Base-by-base conservation (phyloP, 35 echinoderm and acorn worm species). In the Strongylocentrotus purpuratus region DNA sequence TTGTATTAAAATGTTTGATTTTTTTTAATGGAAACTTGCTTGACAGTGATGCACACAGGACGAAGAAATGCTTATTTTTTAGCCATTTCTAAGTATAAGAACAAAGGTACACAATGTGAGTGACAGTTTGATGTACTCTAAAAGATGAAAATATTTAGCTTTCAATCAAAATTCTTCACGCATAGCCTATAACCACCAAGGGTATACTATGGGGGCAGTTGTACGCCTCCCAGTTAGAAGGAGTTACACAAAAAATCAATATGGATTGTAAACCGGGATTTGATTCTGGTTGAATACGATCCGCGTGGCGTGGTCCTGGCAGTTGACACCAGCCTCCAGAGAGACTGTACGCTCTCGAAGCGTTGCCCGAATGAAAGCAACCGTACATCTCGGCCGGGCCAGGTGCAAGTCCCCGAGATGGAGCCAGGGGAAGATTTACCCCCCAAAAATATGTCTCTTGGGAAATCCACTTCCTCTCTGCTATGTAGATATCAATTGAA, bases 291-390 rank as follows among this genome's bases (percentile, higher is more conserved):
- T 28, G 22, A 78, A 78, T 22, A 78, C 65, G 25, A 78, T 78
- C 65, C 65, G 65, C 65, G 65, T 78, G 65, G 65, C 65, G 65
- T 78, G 65, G 65, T 78, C 65, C 65, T 78, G 65, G 65, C 22
- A n/a, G 22, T 78, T 78, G 65, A 22, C 65, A 18, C 65, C 65
- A 78, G 65, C 65, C 65, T 78, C 65, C 4, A 28, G 65, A 78
- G 65, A 18, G 65, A 78, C 7, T 22, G 28, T n/a, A 18, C 2
- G 65, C 65, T 78, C 65, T 7, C n/a, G 65, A n/a, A 4, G 65
- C 28, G 28, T 78, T 28, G 22, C 65, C 65, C 28, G 65, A 78
- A 78, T n/a, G 65, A 78, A 78, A 78, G 65, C 65, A 78, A n/a
- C 65, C 65, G 65, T 78, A 28, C 65, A n/a, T 78, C 65, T 18